Conservation (phyloP, 1,140 invertebrate species). For the Prorops nasuta region DNA sequence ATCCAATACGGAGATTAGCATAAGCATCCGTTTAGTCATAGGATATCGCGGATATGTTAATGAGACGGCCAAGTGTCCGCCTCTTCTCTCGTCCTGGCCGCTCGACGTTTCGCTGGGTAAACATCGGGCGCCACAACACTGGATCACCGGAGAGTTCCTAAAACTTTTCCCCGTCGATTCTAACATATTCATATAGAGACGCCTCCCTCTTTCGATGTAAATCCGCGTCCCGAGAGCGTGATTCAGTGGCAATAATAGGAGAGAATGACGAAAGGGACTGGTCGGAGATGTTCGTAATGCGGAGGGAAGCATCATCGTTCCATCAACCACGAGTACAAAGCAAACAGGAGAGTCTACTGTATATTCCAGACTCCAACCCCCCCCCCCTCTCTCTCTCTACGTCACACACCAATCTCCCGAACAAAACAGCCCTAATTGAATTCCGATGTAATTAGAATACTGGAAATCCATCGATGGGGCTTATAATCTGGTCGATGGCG, state of each 20-base stretch:
- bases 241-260: slow-evolving; percentile 12
- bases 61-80: slow-evolving; percentile 9
- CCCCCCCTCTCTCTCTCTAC: neutral
- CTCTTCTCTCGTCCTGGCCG: no score
- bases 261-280: slow-evolving; percentile 16
- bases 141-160: no score
- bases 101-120: no score
- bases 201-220: no score
- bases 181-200: no score
- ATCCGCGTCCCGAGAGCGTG: slow-evolving; percentile 5
- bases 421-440: no score
- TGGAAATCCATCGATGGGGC: no score
- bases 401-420: no score
- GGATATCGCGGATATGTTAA: slow-evolving; percentile 25
- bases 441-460: no score
- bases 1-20: slow-evolving; percentile 15
- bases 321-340: slow-evolving; percentile 12
- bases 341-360: slow-evolving; percentile 14
- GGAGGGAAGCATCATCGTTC: neutral
- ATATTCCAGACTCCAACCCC: neutral
- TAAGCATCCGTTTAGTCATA: slow-evolving; percentile 4
- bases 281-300: slow-evolving; percentile 18
- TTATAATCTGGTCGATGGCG: no score
- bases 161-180: no score
- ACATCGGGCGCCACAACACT: no score